These are phyloP conservation scores for Gryllus longicercus DNA, from an alignment of 2,888 invertebrate species.

Conservation along the genomic window DNA sequence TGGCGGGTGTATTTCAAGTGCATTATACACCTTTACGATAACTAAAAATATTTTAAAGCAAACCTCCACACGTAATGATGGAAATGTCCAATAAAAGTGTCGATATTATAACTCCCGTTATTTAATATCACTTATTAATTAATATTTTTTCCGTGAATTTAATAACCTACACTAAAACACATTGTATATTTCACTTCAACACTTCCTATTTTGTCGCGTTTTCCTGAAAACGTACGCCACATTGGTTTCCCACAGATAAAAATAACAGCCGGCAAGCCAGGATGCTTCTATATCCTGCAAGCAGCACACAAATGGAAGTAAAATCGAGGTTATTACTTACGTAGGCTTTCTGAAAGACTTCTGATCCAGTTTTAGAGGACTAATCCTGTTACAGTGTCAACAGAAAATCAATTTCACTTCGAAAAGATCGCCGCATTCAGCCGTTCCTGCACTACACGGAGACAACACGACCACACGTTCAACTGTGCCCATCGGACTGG, in stretches of 20 bases:
- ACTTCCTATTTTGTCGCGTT: neutral
- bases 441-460: constrained; percentile 17
- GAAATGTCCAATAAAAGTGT: too few species aligned
- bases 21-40: too few species aligned
- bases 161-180: too few species aligned
- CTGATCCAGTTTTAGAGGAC: constrained; percentile 17
- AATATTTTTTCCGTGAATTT: too few species aligned
- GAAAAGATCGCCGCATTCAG: constrained; percentile 10
- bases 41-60: too few species aligned
- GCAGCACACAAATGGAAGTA: neutral
- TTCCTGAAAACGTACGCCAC: constrained; percentile 2
- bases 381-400: constrained; percentile 9
- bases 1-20: too few species aligned
- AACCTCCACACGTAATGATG: too few species aligned
- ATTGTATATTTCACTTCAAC: too few species aligned
- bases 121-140: too few species aligned
- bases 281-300: neutral
- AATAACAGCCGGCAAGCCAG: constrained; percentile 17
- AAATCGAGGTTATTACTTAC: neutral
- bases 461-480: constrained; percentile 17
- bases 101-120: too few species aligned
- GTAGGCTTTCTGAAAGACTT: neutral
- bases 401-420: constrained; percentile 11
- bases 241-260: constrained; percentile 17
- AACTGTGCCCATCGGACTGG: constrained; percentile 7